Evolutionary conservation across 2,113 vertebrate genomes (phyloP).

Genomic region (Lagopus leucura): DNA sequence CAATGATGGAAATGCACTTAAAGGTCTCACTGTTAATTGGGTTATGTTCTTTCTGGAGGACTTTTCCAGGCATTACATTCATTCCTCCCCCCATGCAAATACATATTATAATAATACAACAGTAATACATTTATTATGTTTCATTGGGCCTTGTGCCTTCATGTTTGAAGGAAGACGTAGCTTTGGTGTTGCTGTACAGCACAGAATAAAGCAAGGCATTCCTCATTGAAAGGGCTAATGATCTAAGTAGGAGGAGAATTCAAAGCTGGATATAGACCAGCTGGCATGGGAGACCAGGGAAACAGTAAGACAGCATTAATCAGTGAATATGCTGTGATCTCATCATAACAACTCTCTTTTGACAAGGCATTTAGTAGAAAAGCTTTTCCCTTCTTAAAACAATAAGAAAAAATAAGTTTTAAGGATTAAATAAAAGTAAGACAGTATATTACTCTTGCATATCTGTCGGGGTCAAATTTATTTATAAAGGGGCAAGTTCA

Average conservation of each 20-base stretch:
- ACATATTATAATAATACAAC: background rate
- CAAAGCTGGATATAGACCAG: constrained; percentile 57
- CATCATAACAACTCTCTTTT: constrained; percentile 35
- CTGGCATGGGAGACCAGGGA: constrained; percentile 38
- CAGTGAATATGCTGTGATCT: constrained; percentile 24
- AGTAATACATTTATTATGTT: background rate
- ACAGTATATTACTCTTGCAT: background rate
- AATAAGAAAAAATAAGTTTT: background rate
- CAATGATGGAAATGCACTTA: background rate
- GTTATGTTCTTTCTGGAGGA: background rate
- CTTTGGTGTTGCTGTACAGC: constrained; percentile 1
- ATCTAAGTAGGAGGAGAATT: constrained; percentile 53
- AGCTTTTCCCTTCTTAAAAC: background rate
- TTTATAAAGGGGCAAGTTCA: background rate
- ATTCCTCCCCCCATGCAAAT: background rate
- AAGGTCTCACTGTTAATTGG: background rate
- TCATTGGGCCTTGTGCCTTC: background rate
- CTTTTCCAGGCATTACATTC: background rate
- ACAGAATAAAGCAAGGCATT: background rate
- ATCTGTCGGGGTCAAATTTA: constrained; percentile 14
- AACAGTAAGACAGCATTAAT: constrained; percentile 59
- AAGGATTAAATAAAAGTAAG: constrained; percentile 8
- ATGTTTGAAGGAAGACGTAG: background rate
- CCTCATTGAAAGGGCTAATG: constrained; percentile 31
- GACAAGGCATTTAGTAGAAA: constrained; percentile 29